Evolutionary conservation across 2,113 vertebrate genomes (phyloP), one percentile per base, ranked within the genome.

Genomic region (Propithecus coquereli): DNA sequence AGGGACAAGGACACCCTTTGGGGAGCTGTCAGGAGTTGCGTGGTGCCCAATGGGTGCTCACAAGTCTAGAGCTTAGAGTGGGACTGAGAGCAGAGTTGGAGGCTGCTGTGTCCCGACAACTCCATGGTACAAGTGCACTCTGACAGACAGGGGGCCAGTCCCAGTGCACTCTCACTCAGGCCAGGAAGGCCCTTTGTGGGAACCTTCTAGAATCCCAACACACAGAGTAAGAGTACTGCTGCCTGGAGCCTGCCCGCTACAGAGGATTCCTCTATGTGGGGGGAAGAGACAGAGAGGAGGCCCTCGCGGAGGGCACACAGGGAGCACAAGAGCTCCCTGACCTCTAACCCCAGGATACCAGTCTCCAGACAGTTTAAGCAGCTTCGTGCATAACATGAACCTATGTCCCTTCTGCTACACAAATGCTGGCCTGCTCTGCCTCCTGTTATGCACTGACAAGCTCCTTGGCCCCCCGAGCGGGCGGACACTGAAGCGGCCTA

Each of bases 381-480:
- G n/a, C 79, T 92, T 23, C 12, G 2, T 5, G 4, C 8, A 47
- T 45, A 52, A 18, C 7, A 32, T 0, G 22, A 77, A 47, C 63
- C 32, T 87, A 45, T 1, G 10, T 70, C 27, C 40, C 10, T 27
- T 27, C 65, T 76, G 52, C 34, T 12, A 84, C 20, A 84, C 6
- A 43, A 61, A 52, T 0, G 11, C 9, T 32, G 1, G 17, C 43
- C 77, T 59, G 16, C 22, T 66, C 59, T 43, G 34, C 34, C 81
- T 76, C 43, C 37, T 71, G 27, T 6, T 68, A 27, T 43, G 30
- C 1, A 7, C 37, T 9, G 22, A n/a, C 30, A 79, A 52, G 66
- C 25, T 37, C 89, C 50, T 6, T 0, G 18, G 52, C 1, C 1
- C 27, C 16, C 7, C 3, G 7, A 57, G 9, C 0, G 2, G 27